Percentiles rank a stretch among this genome's conserved stretches.
Evolutionary conservation across 2,113 vertebrate species (phyloP).

Genomic region (Cygnus atratus): DNA sequence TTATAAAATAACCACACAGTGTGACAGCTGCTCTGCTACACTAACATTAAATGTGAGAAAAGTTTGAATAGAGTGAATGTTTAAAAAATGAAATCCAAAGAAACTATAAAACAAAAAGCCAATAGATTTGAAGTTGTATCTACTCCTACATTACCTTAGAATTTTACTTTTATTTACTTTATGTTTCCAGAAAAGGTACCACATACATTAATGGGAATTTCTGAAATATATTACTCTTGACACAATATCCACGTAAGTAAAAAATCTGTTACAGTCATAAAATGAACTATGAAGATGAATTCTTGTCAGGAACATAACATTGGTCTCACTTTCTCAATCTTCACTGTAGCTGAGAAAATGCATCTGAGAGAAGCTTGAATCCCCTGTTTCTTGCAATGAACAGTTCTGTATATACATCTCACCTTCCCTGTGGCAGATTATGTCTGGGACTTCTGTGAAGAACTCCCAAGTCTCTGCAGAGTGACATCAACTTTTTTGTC

Average conservation of each 20-base stretch:
- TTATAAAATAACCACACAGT: constrained; percentile 31
- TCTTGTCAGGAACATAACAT: background rate
- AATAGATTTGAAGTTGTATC: background rate
- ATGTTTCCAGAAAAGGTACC: background rate
- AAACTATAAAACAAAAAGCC: background rate
- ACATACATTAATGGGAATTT: background rate
- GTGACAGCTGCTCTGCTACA: constrained; percentile 37
- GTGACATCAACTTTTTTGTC: background rate
- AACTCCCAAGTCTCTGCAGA: background rate
- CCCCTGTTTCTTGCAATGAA: background rate
- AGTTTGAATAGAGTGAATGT: constrained; percentile 21
- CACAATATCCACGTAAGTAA: background rate
- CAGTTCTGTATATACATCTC: background rate
- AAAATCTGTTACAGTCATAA: background rate
- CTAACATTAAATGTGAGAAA: constrained; percentile 41
- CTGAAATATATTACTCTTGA: background rate
- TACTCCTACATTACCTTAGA: background rate
- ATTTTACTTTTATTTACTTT: background rate
- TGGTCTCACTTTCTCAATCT: background rate
- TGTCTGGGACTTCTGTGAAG: background rate
- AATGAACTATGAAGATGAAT: background rate
- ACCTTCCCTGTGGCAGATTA: background rate
- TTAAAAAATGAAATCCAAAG: background rate
- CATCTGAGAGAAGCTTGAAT: background rate
- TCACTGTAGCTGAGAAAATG: background rate